Conservation (phyloP, 1,140 invertebrate genomes). For the Drosophila parabipectinata region DNA sequence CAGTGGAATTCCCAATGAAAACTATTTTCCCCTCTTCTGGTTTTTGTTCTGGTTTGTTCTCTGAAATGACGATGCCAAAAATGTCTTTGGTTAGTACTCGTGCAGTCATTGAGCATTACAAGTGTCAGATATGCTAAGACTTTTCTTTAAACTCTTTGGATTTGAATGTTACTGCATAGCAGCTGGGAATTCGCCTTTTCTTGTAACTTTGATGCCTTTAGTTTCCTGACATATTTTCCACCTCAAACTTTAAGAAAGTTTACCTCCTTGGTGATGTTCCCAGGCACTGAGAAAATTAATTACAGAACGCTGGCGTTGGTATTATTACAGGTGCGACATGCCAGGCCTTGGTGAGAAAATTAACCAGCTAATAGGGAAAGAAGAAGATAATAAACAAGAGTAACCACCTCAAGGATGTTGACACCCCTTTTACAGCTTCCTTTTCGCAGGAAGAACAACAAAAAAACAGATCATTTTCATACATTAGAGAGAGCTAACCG, state of each 20-base stretch:
- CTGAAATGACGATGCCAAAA: no score
- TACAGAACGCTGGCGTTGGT: slow-evolving; percentile 8
- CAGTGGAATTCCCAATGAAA: slow-evolving; percentile 3
- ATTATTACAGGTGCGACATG: slow-evolving; percentile 35
- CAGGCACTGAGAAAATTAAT: slow-evolving; percentile 17
- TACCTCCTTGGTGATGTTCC: neutral
- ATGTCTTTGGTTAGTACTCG: no score
- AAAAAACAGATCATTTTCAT: no score
- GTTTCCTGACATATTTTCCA: slow-evolving; percentile 7
- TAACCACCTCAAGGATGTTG: neutral
- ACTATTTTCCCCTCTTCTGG: slow-evolving; percentile 7
- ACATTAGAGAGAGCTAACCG: no score
- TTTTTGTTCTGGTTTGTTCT: neutral
- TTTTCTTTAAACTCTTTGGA: neutral
- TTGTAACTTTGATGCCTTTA: slow-evolving; percentile 2
- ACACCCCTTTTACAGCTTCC: neutral
- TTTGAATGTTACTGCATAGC: neutral
- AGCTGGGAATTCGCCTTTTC: neutral
- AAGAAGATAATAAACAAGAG: slow-evolving; percentile 27
- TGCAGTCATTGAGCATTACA: slow-evolving; percentile 15
- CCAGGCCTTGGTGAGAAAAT: slow-evolving; percentile 16
- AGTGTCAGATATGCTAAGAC: slow-evolving; percentile 10
- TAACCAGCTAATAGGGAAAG: slow-evolving; percentile 19
- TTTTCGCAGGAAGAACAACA: neutral
- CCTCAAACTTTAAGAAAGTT: neutral